phyloP scores from a whole-genome alignment of 2,113 vertebrate species.

The Vireo altiloquus region DNA sequence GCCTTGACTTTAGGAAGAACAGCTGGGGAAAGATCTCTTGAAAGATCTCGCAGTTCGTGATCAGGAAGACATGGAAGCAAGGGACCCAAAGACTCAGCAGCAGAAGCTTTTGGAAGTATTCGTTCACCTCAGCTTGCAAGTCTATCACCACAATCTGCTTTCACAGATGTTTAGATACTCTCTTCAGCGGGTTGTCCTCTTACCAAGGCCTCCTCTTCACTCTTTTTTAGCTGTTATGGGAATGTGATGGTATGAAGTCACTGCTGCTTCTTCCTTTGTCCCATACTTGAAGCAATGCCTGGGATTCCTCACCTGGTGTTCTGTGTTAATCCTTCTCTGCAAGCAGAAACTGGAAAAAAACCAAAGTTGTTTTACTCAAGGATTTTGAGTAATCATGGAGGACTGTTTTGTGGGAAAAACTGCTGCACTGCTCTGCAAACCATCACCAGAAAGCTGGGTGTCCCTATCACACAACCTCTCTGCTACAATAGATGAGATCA shows the following conservation, averaged over 20 bases:
- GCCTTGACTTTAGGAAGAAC: conserved; percentile 13
- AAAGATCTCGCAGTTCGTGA: not conserved
- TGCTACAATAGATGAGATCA: not conserved
- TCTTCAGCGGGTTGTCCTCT: not conserved
- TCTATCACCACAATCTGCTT: not conserved
- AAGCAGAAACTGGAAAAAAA: conserved; percentile 60
- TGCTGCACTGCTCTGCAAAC: not conserved
- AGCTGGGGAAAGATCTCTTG: conserved; percentile 35
- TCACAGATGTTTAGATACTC: not conserved
- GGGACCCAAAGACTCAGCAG: not conserved
- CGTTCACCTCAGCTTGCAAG: not conserved
- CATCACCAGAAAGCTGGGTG: not conserved
- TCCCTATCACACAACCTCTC: not conserved
- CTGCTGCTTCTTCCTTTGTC: not conserved
- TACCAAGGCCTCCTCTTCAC: conserved; percentile 26
- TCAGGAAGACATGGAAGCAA: not conserved
- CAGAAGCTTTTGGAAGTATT: not conserved
- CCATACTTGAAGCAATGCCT: not conserved
- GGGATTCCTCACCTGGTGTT: conserved; percentile 8
- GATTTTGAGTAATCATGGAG: not conserved
- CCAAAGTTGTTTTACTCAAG: not conserved
- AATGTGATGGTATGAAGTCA: conserved; percentile 3
- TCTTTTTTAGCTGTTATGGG: not conserved
- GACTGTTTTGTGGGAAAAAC: not conserved
- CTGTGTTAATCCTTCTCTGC: conserved; percentile 32